Conservation (phyloP, 2,797 vertebrate genomes). For the Somateria mollissima region DNA sequence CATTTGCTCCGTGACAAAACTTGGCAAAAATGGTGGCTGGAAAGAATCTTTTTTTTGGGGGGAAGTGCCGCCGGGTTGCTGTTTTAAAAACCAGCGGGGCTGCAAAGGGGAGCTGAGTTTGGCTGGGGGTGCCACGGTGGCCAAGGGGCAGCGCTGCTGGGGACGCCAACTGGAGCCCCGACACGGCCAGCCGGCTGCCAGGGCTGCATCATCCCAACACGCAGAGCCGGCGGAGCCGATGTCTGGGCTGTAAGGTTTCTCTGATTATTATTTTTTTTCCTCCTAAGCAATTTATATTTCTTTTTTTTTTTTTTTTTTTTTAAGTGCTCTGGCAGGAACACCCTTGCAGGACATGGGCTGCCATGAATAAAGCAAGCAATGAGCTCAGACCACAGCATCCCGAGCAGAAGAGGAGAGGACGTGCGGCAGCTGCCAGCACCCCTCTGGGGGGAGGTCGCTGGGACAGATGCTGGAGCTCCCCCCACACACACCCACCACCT, state of each 20-base stretch:
- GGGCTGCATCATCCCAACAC: neutral
- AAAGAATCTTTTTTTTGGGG: neutral
- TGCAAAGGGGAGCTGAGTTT: neutral
- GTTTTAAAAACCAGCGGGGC: neutral
- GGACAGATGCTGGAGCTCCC: neutral
- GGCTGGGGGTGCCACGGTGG: neutral
- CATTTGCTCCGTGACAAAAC: slow-evolving; percentile 38
- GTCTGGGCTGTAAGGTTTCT: slow-evolving; percentile 37
- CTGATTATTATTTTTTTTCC: neutral
- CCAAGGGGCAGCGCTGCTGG: neutral
- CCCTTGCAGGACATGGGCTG: neutral
- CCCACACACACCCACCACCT: neutral
- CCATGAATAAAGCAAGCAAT: slow-evolving; percentile 17
- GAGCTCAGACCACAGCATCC: neutral
- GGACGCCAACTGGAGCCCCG: neutral
- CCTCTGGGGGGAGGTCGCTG: neutral
- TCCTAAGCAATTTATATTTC: neutral
- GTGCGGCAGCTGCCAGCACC: neutral
- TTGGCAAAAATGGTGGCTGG: neutral
- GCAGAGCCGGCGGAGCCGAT: neutral
- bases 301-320: neutral
- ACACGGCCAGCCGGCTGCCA: neutral
- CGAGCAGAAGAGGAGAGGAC: neutral
- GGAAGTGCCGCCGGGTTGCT: fast-evolving
- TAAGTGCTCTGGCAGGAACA: neutral